A percentile compares a stretch with the other conserved stretches of the same genome.
Evolutionary conservation across 2,888 invertebrate species (phyloP).

Genomic region (Ochropleura leucogaster): DNA sequence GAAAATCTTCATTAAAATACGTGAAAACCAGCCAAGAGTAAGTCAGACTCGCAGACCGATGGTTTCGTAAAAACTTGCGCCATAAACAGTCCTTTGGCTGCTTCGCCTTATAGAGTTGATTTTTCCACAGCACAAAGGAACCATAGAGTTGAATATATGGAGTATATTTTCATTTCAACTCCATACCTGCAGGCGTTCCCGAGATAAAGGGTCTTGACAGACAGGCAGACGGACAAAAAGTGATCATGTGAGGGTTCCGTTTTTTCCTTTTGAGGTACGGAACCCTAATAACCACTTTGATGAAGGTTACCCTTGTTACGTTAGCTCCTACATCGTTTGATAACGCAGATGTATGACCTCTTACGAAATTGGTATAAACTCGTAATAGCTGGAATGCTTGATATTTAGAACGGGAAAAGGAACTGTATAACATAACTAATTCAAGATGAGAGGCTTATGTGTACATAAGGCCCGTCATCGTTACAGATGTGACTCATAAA

Average conservation of each 20-base stretch:
- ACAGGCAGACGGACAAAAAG: too few relatives aligned
- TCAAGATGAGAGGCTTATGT: background rate
- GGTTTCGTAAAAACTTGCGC: too few relatives aligned
- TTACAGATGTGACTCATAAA: background rate
- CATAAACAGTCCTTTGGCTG: too few relatives aligned
- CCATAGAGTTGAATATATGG: too few relatives aligned
- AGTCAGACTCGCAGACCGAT: too few relatives aligned
- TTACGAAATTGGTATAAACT: background rate
- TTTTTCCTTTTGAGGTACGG: too few relatives aligned
- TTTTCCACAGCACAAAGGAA: too few relatives aligned
- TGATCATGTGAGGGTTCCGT: too few relatives aligned
- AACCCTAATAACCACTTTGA: background rate
- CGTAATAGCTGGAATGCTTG: slow-evolving; percentile 2
- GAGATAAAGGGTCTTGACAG: too few relatives aligned
- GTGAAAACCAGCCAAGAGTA: background rate
- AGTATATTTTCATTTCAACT: too few relatives aligned
- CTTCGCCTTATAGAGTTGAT: too few relatives aligned
- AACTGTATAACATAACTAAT: background rate
- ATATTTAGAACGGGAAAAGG: slow-evolving; percentile 27
- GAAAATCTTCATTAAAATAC: slow-evolving; percentile 1
- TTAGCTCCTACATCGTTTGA: background rate
- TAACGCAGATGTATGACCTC: background rate
- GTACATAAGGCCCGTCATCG: background rate
- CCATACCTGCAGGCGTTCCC: too few relatives aligned
- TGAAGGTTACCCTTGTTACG: background rate